These are phyloP conservation scores for Champsocephalus gunnari DNA, from an alignment of 2,797 vertebrate species.

Conservation along the genomic window DNA sequence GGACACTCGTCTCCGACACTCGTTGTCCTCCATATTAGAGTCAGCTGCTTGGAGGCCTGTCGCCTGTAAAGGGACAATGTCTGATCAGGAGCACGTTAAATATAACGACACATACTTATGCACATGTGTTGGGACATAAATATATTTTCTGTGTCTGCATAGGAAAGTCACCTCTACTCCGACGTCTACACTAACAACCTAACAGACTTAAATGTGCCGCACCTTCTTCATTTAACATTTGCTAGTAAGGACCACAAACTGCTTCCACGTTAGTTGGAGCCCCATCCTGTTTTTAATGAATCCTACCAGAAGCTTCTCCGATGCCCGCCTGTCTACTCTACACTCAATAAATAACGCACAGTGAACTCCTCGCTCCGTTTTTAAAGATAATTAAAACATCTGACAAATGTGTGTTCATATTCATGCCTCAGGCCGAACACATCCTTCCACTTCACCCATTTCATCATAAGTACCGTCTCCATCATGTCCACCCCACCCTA, in stretches of 20 bases:
- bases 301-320: constrained; percentile 31
- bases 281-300: constrained; percentile 16
- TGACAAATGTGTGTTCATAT: constrained; percentile 16
- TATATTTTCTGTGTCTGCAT: neutral
- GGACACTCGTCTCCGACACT: constrained; percentile 87
- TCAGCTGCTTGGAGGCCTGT: constrained; percentile 67
- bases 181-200: too few relatives aligned
- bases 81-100: neutral
- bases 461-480: constrained; percentile 39
- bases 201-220: neutral
- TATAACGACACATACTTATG: neutral
- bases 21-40: constrained; percentile 84
- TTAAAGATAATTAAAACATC: constrained; percentile 38
- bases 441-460: constrained; percentile 26
- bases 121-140: neutral
- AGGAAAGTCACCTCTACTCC: too few relatives aligned
- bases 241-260: constrained; percentile 6
- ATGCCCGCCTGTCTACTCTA: constrained; percentile 37
- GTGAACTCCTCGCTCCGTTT: constrained; percentile 14
- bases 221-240: neutral
- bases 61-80: constrained; percentile 31
- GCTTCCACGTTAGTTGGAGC: constrained; percentile 2
- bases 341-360: constrained; percentile 49
- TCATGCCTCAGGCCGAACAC: constrained; percentile 5
- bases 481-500: constrained; percentile 23